Percentiles rank a stretch among this genome's conserved stretches.
These are phyloP conservation scores for Heterodera filipjevi DNA, from an alignment of 2,888 invertebrate genomes.

Conservation along the genomic window DNA sequence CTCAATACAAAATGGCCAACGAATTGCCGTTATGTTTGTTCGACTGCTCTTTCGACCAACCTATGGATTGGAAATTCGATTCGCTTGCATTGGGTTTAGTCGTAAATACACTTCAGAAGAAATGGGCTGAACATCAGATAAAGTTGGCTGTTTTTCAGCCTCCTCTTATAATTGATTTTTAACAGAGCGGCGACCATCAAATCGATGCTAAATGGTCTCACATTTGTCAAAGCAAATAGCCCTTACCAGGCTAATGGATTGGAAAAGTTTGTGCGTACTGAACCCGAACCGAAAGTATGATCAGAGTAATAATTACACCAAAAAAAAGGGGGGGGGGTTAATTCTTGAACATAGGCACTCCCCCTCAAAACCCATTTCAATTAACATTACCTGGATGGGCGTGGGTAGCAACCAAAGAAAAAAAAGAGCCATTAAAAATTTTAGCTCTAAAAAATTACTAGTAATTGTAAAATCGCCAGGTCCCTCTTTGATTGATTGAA, in stretches of 20 bases:
- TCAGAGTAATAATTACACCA: no score
- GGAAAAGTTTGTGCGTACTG: constrained; percentile 48
- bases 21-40: constrained; percentile 62
- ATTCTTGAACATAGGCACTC: no score
- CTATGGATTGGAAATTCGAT: constrained; percentile 51
- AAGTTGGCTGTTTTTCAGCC: constrained; percentile 38
- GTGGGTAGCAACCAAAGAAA: no score
- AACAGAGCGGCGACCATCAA: constrained; percentile 49
- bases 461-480: no score
- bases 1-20: constrained; percentile 58
- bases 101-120: constrained; percentile 45
- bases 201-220: constrained; percentile 53
- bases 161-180: background rate
- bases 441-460: no score
- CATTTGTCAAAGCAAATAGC: background rate
- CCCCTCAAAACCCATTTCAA: no score
- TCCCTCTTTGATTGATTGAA: no score
- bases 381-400: no score
- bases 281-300: constrained; percentile 29
- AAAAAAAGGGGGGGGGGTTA: no score
- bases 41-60: constrained; percentile 52
- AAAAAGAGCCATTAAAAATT: no score
- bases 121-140: constrained; percentile 52
- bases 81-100: constrained; percentile 30
- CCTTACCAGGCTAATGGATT: constrained; percentile 40